These are phyloP conservation scores for Prunella strophiata DNA, from an alignment of 2,797 vertebrate species.

Conservation along the genomic window DNA sequence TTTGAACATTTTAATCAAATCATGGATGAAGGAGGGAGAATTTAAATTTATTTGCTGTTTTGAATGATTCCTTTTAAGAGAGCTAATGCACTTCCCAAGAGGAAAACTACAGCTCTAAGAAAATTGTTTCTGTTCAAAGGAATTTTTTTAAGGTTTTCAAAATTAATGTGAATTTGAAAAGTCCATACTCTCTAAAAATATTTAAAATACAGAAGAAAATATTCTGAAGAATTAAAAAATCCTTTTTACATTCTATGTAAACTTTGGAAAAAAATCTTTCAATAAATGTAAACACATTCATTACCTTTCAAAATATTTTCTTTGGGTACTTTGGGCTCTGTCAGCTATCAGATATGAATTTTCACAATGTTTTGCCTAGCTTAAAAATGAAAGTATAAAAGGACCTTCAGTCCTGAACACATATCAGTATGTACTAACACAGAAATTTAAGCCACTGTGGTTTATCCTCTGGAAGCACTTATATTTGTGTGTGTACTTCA, in stretches of 20 bases:
- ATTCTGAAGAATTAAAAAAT: neutral
- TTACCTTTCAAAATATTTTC: slow-evolving; percentile 13
- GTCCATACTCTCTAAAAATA: neutral
- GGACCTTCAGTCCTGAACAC: neutral
- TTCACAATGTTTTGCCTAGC: neutral
- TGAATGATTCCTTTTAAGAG: neutral
- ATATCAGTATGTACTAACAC: neutral
- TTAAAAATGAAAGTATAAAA: slow-evolving; percentile 3
- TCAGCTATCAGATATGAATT: neutral
- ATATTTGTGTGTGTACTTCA: neutral
- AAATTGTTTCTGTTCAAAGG: neutral
- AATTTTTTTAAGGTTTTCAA: neutral
- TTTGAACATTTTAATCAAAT: neutral
- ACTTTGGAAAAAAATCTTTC: neutral
- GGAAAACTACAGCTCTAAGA: neutral
- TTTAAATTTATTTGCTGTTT: neutral
- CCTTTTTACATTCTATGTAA: neutral
- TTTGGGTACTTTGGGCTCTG: neutral
- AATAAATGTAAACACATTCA: neutral
- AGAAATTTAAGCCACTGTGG: neutral
- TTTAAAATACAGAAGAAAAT: neutral
- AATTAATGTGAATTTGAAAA: neutral
- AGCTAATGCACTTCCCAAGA: neutral
- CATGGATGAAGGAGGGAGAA: neutral
- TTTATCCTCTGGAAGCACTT: slow-evolving; percentile 17